Evolutionary conservation across 2,888 invertebrate species (phyloP), one percentile per base, ranked within the genome.

Genomic region (Gerosis bhagava): DNA sequence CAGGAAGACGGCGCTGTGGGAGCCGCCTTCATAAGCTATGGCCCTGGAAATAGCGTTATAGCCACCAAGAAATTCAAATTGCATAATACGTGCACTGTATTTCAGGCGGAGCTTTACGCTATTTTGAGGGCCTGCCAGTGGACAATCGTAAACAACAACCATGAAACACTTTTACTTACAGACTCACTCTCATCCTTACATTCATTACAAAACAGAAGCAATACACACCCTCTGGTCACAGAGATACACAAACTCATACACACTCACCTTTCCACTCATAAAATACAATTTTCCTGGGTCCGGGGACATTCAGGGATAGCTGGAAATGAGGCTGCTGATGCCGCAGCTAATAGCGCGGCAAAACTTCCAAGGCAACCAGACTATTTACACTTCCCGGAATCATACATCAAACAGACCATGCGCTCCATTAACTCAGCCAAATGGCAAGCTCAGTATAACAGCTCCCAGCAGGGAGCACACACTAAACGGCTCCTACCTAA

Each of bases 311-410:
- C 15, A 3, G 45, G 37, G 1, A 3, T 37, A 2, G 3, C 1
- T 5, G 45, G 45, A 2, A 37, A 45, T 17, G 37, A 45, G 10
- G 37, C 8, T 3, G 45, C 45, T 5, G 37, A 45, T 3, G 11
- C 2, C 2, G 45, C 37, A 1, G 45, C 45, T 1, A 45, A 37
- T 13, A 16, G 11, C 6, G 45, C 37, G 1, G 15, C 45, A 3
- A 5, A 24, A 0, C n/a, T 26, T n/a, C 45, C 37, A 17, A 15
- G 8, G 4, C n/a, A 22, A 1, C 28, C 15, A 10, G 45, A 32
- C 22, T 45, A 31, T 15, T 3, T 21, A 1, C 7, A 21, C 2
- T 31, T 16, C 8, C 45, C 37, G 15, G n/a, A n/a, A n/a, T n/a
- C n/a, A n/a, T n/a, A n/a, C n/a, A n/a, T n/a, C n/a, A n/a, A n/a